Evolutionary conservation across 2,888 invertebrate genomes (phyloP).

Genomic region (Eupithecia pulchellata): DNA sequence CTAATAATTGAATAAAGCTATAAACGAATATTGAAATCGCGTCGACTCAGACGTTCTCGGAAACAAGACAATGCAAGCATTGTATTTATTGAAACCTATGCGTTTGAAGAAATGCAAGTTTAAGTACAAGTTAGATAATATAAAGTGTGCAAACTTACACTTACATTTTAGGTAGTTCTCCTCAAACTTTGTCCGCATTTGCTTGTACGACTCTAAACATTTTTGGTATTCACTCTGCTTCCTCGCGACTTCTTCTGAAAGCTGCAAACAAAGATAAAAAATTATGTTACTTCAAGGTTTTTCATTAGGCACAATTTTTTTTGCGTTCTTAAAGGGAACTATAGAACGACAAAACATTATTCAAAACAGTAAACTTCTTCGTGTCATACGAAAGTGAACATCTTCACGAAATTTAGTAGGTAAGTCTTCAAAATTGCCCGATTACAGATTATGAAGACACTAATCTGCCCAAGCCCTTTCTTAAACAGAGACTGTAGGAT

Average conservation of each 20-base stretch:
- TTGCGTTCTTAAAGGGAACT: not conserved
- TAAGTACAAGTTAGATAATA: constrained; percentile 19
- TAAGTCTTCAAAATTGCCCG: too few species aligned
- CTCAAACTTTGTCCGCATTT: constrained; percentile 95
- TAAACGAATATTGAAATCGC: constrained; percentile 32
- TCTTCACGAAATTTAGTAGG: too few species aligned
- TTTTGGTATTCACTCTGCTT: constrained; percentile 97
- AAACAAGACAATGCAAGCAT: constrained; percentile 29
- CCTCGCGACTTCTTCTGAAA: constrained; percentile 94
- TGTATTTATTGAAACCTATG: constrained; percentile 24
- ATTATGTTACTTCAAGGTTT: not conserved
- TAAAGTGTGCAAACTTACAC: constrained; percentile 44
- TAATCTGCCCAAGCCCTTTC: too few species aligned
- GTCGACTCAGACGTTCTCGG: constrained; percentile 28
- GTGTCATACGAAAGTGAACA: not conserved
- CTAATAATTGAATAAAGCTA: constrained; percentile 24
- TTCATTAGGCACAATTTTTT: not conserved
- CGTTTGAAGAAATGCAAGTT: constrained; percentile 4
- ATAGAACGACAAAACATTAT: constrained; percentile 1
- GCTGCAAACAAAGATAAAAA: constrained; percentile 84
- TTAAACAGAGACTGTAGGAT: too few species aligned
- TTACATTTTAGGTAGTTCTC: constrained; percentile 96
- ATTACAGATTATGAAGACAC: too few species aligned
- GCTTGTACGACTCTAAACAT: constrained; percentile 94
- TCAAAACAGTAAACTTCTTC: not conserved